Evolutionary conservation across 2,113 vertebrate genomes (phyloP).

Genomic region (Lepus timidus): DNA sequence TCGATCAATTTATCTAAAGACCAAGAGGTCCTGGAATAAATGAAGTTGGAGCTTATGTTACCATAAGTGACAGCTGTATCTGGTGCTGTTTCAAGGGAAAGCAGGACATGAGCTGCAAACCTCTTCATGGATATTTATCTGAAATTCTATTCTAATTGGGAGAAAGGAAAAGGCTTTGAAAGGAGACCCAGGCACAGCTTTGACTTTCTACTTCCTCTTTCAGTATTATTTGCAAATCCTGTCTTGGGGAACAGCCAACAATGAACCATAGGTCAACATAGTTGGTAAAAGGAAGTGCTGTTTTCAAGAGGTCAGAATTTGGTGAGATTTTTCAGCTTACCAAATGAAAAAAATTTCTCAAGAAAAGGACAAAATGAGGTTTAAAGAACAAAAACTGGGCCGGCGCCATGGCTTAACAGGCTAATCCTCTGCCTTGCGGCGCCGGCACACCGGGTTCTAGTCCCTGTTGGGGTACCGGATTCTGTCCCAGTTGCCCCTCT

Average conservation of each 20-base stretch:
- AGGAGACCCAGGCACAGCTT: neutral
- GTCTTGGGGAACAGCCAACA: neutral
- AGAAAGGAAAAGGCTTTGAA: neutral
- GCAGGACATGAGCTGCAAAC: neutral
- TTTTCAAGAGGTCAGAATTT: conserved; percentile 31
- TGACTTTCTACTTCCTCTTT: neutral
- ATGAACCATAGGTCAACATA: conserved; percentile 16
- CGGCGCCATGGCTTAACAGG: too few species aligned
- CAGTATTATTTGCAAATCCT: neutral
- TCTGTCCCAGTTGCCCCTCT: too few species aligned
- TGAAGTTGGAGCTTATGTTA: neutral
- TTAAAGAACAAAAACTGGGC: conserved; percentile 49
- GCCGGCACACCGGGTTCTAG: too few species aligned
- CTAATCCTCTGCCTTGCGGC: too few species aligned
- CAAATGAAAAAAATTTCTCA: conserved; percentile 9
- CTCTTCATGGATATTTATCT: neutral
- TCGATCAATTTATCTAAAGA: too few species aligned
- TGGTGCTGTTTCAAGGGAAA: conserved; percentile 9
- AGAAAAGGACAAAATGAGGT: conserved; percentile 5
- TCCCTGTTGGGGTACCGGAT: too few species aligned
- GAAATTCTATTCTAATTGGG: neutral
- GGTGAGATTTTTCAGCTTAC: conserved; percentile 6
- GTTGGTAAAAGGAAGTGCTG: neutral
- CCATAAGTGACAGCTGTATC: neutral
- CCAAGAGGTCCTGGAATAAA: neutral